Conservation (phyloP, 2,113 vertebrate species). For the Electrona antarctica region DNA sequence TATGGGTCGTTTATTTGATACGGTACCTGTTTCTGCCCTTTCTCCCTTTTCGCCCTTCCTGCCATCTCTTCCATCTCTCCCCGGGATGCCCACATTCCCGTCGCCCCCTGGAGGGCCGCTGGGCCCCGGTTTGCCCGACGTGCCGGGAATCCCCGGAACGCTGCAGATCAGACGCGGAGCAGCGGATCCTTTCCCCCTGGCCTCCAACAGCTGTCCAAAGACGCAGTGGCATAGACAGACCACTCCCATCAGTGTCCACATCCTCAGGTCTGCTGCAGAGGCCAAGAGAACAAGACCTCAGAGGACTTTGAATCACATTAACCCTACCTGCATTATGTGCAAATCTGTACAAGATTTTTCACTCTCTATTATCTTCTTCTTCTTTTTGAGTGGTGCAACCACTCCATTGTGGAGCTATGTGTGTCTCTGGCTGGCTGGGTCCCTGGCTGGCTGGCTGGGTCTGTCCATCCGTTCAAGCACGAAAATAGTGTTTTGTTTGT, state of each 20-base stretch:
- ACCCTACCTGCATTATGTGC: too few species aligned
- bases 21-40: constrained; percentile 92
- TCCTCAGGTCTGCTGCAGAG: constrained; percentile 82
- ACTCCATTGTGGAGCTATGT: too few species aligned
- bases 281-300: too few species aligned
- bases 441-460: too few species aligned
- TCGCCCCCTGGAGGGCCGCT: constrained; percentile 84
- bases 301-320: too few species aligned
- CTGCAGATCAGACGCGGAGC: constrained; percentile 90
- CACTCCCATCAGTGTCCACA: constrained; percentile 85
- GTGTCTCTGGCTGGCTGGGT: too few species aligned
- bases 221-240: constrained; percentile 87
- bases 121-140: constrained; percentile 84
- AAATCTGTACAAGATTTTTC: too few species aligned
- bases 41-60: constrained; percentile 94
- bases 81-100: constrained; percentile 91
- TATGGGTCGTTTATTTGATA: constrained; percentile 63
- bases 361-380: too few species aligned
- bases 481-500: too few species aligned
- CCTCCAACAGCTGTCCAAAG: constrained; percentile 82
- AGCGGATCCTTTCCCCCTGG: constrained; percentile 82
- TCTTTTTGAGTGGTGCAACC: too few species aligned
- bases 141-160: constrained; percentile 88
- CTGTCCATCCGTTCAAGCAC: too few species aligned
- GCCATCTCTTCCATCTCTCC: constrained; percentile 97